Base-by-base conservation (phyloP, 2,797 vertebrate genomes). In the Pelodytes ibericus region DNA sequence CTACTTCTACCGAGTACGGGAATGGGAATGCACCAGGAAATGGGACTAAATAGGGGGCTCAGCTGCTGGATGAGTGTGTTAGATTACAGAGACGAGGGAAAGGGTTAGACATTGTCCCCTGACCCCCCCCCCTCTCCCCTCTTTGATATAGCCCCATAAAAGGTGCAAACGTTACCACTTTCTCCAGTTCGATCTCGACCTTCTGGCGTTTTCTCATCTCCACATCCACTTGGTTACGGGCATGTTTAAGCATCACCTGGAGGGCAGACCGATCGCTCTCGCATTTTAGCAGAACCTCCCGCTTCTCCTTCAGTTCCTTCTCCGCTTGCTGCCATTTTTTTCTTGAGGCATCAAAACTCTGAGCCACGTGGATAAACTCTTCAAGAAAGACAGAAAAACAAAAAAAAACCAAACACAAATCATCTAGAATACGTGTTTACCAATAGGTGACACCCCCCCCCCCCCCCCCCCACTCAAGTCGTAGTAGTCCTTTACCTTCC, bases 121-220 rank as follows among this genome's bases (percentile, higher is more conserved):
- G n/a, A n/a, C n/a, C n/a, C n/a, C n/a, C n/a, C n/a, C n/a, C n/a
- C n/a, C n/a, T n/a, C n/a, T n/a, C n/a, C n/a, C n/a, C n/a, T n/a
- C n/a, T n/a, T n/a, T n/a, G n/a, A n/a, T n/a, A n/a, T n/a, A n/a
- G n/a, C n/a, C n/a, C n/a, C n/a, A n/a, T n/a, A n/a, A n/a, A n/a
- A n/a, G n/a, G n/a, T n/a, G n/a, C n/a, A n/a, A n/a, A n/a, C 1
- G 70, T 6, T 62, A 93, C 92, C 90, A 90, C 85, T 58, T 89
- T 88, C 79, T 91, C 88, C 77, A 89, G 87, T 80, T 91, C 92
- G 0, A 88, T 87, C 36, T 96, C 95, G 0, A 87, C 82, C 68
- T 91, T 92, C 84, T 89, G 87, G 10, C 94, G 88, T 39, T 93
- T 94, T 83, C 92, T 94, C 89, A 96, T 94, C 85, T 96, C 94